Conservation (phyloP, 1,140 invertebrate species). For the Aphaenogaster floridana region DNA sequence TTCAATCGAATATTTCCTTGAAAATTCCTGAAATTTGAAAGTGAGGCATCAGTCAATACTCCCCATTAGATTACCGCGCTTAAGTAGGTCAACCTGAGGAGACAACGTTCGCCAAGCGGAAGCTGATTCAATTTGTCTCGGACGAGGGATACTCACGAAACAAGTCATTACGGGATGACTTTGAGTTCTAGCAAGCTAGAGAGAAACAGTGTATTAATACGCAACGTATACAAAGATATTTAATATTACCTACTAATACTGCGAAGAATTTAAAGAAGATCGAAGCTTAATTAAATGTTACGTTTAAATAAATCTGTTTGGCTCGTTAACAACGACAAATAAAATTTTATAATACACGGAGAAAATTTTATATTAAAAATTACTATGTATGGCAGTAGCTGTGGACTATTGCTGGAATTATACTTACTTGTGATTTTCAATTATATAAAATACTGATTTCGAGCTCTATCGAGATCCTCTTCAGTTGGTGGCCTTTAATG, state of each 20-base stretch:
- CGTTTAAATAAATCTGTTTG: too few relatives aligned
- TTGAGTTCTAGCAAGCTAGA: slow-evolving; percentile 2
- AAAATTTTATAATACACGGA: too few relatives aligned
- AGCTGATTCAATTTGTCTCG: slow-evolving; percentile 66
- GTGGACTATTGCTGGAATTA: too few relatives aligned
- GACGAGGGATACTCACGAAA: slow-evolving; percentile 59
- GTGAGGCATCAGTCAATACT: slow-evolving; percentile 34
- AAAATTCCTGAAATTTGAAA: slow-evolving; percentile 21
- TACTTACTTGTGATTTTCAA: too few relatives aligned
- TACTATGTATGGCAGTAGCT: too few relatives aligned
- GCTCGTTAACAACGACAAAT: too few relatives aligned
- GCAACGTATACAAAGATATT: not conserved
- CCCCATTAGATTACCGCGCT: not conserved
- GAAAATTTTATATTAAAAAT: too few relatives aligned
- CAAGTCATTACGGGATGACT: slow-evolving; percentile 27
- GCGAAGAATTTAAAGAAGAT: not conserved
- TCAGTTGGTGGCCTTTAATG: too few relatives aligned
- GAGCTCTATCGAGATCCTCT: too few relatives aligned
- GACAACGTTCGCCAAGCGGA: slow-evolving; percentile 42
- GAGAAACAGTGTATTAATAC: not conserved
- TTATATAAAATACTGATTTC: too few relatives aligned
- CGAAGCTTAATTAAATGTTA: too few relatives aligned
- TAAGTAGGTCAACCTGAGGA: slow-evolving; percentile 42
- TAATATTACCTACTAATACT: not conserved
- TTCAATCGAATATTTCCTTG: not conserved